Base-by-base conservation (phyloP, 2,888 invertebrate genomes). In the Ichneumon xanthorius region DNA sequence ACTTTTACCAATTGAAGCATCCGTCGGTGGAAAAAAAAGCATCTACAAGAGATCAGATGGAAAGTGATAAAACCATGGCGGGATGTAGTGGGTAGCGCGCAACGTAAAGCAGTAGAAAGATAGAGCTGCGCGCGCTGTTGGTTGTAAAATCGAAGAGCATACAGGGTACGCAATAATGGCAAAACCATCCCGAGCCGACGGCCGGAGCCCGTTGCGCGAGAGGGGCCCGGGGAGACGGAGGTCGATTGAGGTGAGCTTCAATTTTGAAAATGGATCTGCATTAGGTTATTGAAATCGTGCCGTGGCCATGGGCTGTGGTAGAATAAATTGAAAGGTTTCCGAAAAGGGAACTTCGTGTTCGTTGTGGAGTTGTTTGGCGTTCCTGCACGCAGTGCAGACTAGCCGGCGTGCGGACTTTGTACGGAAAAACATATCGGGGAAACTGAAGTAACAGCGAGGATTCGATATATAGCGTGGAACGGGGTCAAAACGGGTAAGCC, bases 191-290 rank as follows among this genome's bases (percentile, higher is more conserved):
- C 70, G 45, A 26, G 50, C 50, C 50, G 61, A 55, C 58, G 45
- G 40, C 22, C 22, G 73, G 45, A 30, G 55, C 73, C 70, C 4
- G 55, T 55, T 19, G 55, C 3, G 9, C 22, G 58, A 19, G 16
- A 6, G 22, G 48, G 16, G 22, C 40, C 45, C 45, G 45, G 45
- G 45, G 53, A 19, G 67, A 45, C 30, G 33, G 63, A 22, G 50
- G 48, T 72, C 70, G 78, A 81, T 73, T 14, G 73, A 63, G 67
- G 85, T 55, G 76, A 68, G 79, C 70, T 82, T 65, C 85, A 82
- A 85, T 85, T 82, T 85, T 76, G 26, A 76, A 85, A 85, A 82
- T 85, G 85, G 85, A 79, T 79, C 75, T 79, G 79, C 85, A 81
- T 85, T 85, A 85, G 63, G 78, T 70, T 85, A 85, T 85, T 85